Evolutionary conservation across 2,797 vertebrate genomes (phyloP), one percentile per base, ranked within the genome.

Genomic region (Gymnothorax javanicus): DNA sequence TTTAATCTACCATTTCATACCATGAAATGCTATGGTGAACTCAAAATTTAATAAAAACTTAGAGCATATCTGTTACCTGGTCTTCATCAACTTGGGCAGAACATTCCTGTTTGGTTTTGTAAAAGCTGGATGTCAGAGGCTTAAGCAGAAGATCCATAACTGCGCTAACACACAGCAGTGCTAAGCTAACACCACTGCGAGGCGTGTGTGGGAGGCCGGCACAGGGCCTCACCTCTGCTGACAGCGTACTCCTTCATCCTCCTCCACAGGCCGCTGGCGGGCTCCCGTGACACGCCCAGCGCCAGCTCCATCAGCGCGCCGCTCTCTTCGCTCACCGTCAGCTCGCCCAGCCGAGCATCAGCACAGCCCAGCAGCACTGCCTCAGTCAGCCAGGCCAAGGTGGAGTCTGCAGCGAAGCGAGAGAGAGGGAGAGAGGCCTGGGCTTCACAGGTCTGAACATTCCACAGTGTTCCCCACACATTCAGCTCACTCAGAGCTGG

Each of bases 161-260:
- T 1, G 33, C 33, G 33, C 33, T 1, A 43, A 43, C 33, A 43
- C 33, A 43, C 33, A 43, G 17, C 4, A 6, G 4, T 20, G 23
- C 60, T 7, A 20, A 6, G 20, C 60, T 13, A 20, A 62, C 60
- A 20, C 20, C 13, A 20, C 60, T 62, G 64, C 4, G 67, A 0
- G 67, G 6, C 23, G 67, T 7, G 7, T 59, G 64, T 2, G 1
- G 23, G 64, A 27, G 69, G 69, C 33, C 33, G 33, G 1, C 33
- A 43, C 33, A 43, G 54, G 11, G 69, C 56, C 84, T 89, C 87
- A 96, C 96, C 96, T 94, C 94, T 95, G 89, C 93, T 94, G 4
- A 91, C 92, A 23, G 95, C 95, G 13, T 95, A 96, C 85, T 96
- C 96, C 92, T 96, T 95, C 95, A 97, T 95, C 90, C 94, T 96